Percentiles rank a stretch among this genome's conserved stretches.
phyloP scores from a whole-genome alignment of 2,888 invertebrate genomes.

The Venustoraphidia nigricollis region DNA sequence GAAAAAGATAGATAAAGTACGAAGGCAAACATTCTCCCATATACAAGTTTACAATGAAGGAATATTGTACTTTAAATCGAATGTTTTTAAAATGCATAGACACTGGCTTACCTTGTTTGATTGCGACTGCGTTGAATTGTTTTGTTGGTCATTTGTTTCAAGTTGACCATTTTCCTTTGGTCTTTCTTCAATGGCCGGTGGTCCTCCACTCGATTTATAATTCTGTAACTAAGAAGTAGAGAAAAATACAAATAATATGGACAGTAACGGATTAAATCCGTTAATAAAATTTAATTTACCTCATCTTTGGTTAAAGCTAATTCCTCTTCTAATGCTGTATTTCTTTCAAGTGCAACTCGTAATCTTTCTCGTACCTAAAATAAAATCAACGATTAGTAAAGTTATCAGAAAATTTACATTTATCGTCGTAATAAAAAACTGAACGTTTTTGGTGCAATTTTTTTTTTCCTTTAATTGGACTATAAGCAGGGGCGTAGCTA shows the following conservation, averaged over 20 bases:
- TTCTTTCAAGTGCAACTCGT: conserved; percentile 90
- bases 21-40: neutral
- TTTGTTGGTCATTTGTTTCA: conserved; percentile 35
- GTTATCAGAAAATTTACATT: conserved; percentile 1
- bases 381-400: conserved; percentile 6
- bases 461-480: too few species aligned
- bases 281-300: conserved; percentile 37
- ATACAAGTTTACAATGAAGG: neutral
- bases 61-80: neutral
- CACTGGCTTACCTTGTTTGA: conserved; percentile 14
- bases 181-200: conserved; percentile 42
- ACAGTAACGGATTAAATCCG: neutral
- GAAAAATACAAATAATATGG: neutral
- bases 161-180: conserved; percentile 71
- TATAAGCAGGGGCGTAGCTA: too few species aligned
- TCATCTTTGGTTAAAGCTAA: conserved; percentile 91
- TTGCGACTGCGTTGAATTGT: conserved; percentile 14
- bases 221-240: conserved; percentile 50
- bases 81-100: neutral
- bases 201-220: conserved; percentile 56
- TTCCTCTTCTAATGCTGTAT: conserved; percentile 92
- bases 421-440: neutral
- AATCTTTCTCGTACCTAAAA: conserved; percentile 87
- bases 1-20: neutral
- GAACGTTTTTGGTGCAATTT: too few species aligned